Evolutionary conservation across 2,797 vertebrate genomes (phyloP).

Genomic region (Chiloscyllium punctatum): DNA sequence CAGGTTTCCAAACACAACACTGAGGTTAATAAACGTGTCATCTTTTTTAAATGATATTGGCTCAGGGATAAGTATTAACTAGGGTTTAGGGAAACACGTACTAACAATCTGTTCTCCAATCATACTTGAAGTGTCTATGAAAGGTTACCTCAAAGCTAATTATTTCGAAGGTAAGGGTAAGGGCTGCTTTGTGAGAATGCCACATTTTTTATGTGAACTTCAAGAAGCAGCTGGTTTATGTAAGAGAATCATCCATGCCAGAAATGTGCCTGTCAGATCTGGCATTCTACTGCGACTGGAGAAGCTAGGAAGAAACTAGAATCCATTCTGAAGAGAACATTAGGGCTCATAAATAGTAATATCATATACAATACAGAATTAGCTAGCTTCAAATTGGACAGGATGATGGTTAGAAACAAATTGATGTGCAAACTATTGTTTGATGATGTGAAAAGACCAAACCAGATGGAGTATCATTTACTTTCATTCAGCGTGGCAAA

Average conservation of each 20-base stretch:
- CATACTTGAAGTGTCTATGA: not conserved
- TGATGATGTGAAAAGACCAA: constrained; percentile 17
- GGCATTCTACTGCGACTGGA: not conserved
- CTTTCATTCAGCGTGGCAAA: not conserved
- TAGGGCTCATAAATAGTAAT: not conserved
- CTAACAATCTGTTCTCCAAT: not conserved
- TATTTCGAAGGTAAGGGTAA: not conserved
- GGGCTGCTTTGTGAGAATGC: not conserved
- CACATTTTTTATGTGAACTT: not conserved
- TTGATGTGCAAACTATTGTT: constrained; percentile 23
- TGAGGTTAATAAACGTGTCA: not conserved
- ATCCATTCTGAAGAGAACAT: constrained; percentile 4
- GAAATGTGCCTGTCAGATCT: not conserved
- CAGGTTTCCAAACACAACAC: not conserved
- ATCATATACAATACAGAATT: not conserved
- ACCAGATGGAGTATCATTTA: not conserved
- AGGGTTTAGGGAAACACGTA: not conserved
- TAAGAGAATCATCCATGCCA: not conserved
- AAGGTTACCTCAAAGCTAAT: not conserved
- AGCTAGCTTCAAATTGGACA: constrained; percentile 15
- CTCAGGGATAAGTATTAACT: not conserved
- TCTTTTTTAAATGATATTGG: not conserved
- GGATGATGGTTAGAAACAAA: not conserved
- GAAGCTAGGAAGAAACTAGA: not conserved
- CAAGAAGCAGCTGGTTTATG: not conserved